Base-by-base conservation (phyloP, 1,140 invertebrate species). In the Adelges cooleyi region DNA sequence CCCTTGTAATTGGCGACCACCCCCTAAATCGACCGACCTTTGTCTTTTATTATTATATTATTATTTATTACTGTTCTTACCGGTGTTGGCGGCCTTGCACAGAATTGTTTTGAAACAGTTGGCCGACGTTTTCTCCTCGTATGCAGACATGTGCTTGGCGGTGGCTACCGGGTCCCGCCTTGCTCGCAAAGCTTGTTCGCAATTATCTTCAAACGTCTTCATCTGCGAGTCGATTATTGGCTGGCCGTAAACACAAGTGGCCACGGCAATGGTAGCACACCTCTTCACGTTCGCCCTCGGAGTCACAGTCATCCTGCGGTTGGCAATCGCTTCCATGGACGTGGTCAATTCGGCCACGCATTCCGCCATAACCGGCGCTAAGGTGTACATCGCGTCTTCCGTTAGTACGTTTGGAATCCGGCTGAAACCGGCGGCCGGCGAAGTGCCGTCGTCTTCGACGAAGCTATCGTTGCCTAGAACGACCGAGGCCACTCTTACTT, bases 201-300 rank as follows among this genome's bases (percentile, higher is more conserved):
- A 62, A 17, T 46, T 23, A 46, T 48, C 56, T 42, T 40, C 42
- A 9, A 62, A 62, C 40, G 42, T 17, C 10, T 48, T 46, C n/a
- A 62, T 22, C 2, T 18, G 38, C n/a, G 56, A 62, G 18, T 62
- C 23, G 23, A 62, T 22, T 25, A 62, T 48, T 25, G 56, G 38
- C 6, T 48, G 40, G 0, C 56, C 56, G 25, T 62, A 62, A 10
- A 62, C 56, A 17, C 56, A 62, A 9, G 56, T 62, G 23, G 56
- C 56, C 40, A 62, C 56, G 13, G 20, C 13, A 9, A 25, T 48
- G 2, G 5, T 8, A n/a, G 56, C 17, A 6, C 56, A 62, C 2
- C 20, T 20, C 5, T 29, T 62, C 5, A 48, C 23, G 1, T 44
- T 25, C 5, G 42, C 20, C 56, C 56, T 46, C n/a, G 56, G 56